These are phyloP conservation scores for Onthophagus sagittarius DNA, from an alignment of 2,888 invertebrate species.

Conservation along the genomic window DNA sequence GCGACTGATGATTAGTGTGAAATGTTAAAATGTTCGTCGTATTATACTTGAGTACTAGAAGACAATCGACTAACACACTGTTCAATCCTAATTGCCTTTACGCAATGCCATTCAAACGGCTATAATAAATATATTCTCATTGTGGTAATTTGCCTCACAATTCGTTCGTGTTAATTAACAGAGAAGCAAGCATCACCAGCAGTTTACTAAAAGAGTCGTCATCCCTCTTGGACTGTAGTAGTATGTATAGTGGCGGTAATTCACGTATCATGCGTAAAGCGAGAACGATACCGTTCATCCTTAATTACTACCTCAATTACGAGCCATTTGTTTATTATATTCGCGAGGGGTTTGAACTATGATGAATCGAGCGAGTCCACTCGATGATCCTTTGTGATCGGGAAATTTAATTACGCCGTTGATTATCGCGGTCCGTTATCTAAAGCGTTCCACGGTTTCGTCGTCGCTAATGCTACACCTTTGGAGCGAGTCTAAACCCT, in stretches of 20 bases:
- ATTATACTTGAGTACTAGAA: too few relatives aligned
- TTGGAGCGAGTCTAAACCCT: conserved; percentile 3
- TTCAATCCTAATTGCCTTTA: background rate
- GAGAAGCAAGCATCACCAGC: background rate
- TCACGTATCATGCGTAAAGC: background rate
- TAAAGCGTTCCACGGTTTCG: conserved; percentile 10
- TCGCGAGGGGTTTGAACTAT: background rate
- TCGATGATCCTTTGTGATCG: conserved; percentile 5
- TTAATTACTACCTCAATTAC: conserved; percentile 6
- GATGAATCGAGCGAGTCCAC: conserved; percentile 3
- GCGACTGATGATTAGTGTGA: too few relatives aligned
- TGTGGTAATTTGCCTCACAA: background rate
- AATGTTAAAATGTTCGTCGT: too few relatives aligned
- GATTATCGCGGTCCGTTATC: conserved; percentile 10
- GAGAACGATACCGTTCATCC: conserved; percentile 6
- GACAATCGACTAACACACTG: too few relatives aligned
- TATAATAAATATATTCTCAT: background rate
- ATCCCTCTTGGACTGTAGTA: background rate
- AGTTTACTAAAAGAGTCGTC: background rate
- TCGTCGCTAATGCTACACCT: background rate
- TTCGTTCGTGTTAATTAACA: background rate
- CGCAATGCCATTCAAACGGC: background rate
- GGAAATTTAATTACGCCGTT: conserved; percentile 11
- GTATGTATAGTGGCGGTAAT: conserved; percentile 1
- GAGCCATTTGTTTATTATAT: conserved; percentile 11